Base-by-base conservation (phyloP, 1,140 invertebrate genomes). In the Himalopsyche phryganea region DNA sequence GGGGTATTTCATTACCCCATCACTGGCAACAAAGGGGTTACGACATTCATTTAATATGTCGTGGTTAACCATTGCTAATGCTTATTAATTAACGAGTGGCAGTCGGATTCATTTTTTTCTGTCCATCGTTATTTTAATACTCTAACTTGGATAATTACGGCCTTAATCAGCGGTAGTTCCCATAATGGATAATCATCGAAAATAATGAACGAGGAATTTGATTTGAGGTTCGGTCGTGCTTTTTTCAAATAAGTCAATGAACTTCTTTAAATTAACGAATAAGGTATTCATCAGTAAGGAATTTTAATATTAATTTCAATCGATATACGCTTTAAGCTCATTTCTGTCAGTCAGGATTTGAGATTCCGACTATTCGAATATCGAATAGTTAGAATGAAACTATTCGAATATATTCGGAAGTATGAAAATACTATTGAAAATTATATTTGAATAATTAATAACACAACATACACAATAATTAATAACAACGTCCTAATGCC, bases 51-150 rank as follows among this genome's bases (percentile, higher is more conserved):
- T 48, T 7, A 49, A 57, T 33, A 36, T 49, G 54, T 57, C 54
- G 54, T 38, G 54, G 44, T 49, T 57, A 49, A 58, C 56, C 56
- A 35, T 50, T 51, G 56, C 56, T 58, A 58, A 58, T 51, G 49
- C 56, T 58, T 58, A 58, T 58, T 58, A 58, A 58, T 58, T 58
- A 58, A 57, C 44, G 48, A 58, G 50, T 51, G n/a, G 44, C 28
- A 49, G 47, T 49, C 46, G 28, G 18, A 13, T 32, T 44, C 19
- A 35, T 35, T 28, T 51, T 51, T 51, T 51, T 57, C 46, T 35
- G 9, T 32, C 14, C 20, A 50, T 50, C 48, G 48, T 50, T 33
- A 51, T 50, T 58, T 51, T 58, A 57, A 57, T 57, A 57, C 46
- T 17, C 3, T 5, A 7, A 35, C 28, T 13, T 32, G 33, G 53